Base-by-base conservation (phyloP, 23 tunicate species). In the Corella eumyota region DNA sequence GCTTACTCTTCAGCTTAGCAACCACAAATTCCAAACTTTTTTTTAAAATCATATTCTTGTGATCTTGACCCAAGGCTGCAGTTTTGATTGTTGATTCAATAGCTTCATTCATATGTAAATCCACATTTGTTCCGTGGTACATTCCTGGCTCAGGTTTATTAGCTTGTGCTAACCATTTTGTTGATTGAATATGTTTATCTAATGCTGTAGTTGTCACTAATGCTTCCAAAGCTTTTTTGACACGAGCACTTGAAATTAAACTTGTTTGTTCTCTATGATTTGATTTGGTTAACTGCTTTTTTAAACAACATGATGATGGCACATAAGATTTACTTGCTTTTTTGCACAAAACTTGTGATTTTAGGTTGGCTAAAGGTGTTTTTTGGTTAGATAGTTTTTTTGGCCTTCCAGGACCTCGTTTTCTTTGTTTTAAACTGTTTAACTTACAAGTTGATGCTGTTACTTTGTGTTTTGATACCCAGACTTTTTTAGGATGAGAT, bases 11-110 rank as follows among this genome's bases (percentile, higher is more conserved):
- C 0, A 85, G 60, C 38, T 77, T 77, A 3, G 74, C 85, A 6
- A 85, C 85, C 21, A 85, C 95, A 6, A 85, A 85, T 50, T 85
- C 95, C 26, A 85, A 30, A 50, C 95, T 85, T 61, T 77, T 77
- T 61, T 85, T 85, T 1, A 40, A 25, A 6, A 5, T 45, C 24
- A 30, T 4, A 0, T 54, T 65, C 32, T 53, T 24, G 7, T 45
- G 50, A 7, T 19, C 44, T 29, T 45, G 49, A 54, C n/a, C 28
- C 9, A 48, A 6, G 33, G 36, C 64, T 4, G 27, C 19, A 11
- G 62, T 63, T 17, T 59, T 48, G 4, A 75, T 67, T n/a, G 81
- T 54, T 11, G 24, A 6, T 32, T 65, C 45, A 31, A 75, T 64
- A 13, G 71, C 64, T 32, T 75, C 81, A 27, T 44, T 40, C 53